A percentile compares a stretch with the other conserved stretches of the same genome.
Evolutionary conservation across 2,888 invertebrate genomes (phyloP).

Genomic region (Meandrusa payeni): DNA sequence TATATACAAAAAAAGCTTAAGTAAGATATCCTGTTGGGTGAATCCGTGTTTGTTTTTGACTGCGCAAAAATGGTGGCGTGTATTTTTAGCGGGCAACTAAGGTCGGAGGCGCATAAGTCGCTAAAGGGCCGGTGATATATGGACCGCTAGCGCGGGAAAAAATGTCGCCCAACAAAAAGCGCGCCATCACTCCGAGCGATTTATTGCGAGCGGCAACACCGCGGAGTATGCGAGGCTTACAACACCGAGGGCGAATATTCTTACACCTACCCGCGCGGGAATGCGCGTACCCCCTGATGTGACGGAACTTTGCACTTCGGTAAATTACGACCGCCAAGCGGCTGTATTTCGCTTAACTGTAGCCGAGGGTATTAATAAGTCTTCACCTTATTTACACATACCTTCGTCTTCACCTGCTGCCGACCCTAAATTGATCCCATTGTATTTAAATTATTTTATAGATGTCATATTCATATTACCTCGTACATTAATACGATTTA

Average conservation of each 20-base stretch:
- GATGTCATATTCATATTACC: too few relatives aligned
- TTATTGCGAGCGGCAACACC: constrained; percentile 68
- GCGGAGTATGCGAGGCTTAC: constrained; percentile 66
- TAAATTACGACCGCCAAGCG: constrained; percentile 67
- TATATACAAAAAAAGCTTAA: neutral
- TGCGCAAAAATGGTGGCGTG: constrained; percentile 41
- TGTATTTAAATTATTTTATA: constrained; percentile 4
- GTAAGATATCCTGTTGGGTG: constrained; percentile 11
- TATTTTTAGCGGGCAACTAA: constrained; percentile 45
- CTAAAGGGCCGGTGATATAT: constrained; percentile 66
- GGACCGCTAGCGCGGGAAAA: constrained; percentile 76
- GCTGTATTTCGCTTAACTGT: constrained; percentile 39
- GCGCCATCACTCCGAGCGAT: constrained; percentile 71
- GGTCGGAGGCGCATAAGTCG: constrained; percentile 62
- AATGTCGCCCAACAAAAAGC: constrained; percentile 75
- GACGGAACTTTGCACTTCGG: constrained; percentile 77
- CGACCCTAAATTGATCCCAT: neutral
- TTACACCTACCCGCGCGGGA: constrained; percentile 60
- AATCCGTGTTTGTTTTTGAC: constrained; percentile 29
- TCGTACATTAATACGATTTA: too few relatives aligned
- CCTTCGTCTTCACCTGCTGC: neutral
- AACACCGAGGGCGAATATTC: constrained; percentile 54
- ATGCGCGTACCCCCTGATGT: constrained; percentile 73
- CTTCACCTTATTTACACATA: constrained; percentile 23
- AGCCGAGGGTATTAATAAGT: constrained; percentile 29